Evolutionary conservation across 92 coral and sea anemone species (phyloP), one percentile per base, ranked within the genome.

Genomic region (Metridium senile): DNA sequence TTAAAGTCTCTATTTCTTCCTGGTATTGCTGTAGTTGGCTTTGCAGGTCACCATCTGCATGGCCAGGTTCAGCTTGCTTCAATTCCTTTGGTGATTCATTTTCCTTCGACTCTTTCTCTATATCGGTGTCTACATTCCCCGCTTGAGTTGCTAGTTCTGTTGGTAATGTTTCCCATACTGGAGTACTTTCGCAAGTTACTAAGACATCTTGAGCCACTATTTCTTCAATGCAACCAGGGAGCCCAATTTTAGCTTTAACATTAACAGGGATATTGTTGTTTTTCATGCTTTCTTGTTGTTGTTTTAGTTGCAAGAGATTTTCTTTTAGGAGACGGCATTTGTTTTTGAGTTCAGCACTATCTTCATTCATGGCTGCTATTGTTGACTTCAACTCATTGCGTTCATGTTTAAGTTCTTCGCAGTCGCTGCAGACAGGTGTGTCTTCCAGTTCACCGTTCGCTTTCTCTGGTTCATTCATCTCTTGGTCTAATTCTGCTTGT

Each of bases 311-410:
- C 31, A 30, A 62, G 47, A 78, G 62, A 34, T 71, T 49, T 59
- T 78, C 89, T 46, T 85, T 78, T 70, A 77, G 68, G 19, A 63
- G 49, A 6, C 54, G 71, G 46, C 84, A 72, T 54, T 80, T 84
- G 33, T 82, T 70, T 58, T 77, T 66, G 62, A 85, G 77, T 29
- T 85, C 81, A 51, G 82, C 66, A 34, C 78, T 83, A 54, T 79
- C 88, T 47, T 74, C 84, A 66, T 81, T 81, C 59, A 84, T 66
- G 21, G 84, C 58, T 22, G 74, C 77, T 23, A 83, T 35, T 56
- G 66, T 66, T 18, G 62, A 34, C n/a, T 75, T 77, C 68, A 79
- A 51, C 22, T 70, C 86, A 13, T 81, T 58, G 56, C 70, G 77
- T 26, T 86, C 90, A 62, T 53, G 56, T 72, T 70, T 33, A 25